These are phyloP conservation scores for Macquaria ambigua DNA, from an alignment of 2,113 vertebrate species.

Conservation along the genomic window DNA sequence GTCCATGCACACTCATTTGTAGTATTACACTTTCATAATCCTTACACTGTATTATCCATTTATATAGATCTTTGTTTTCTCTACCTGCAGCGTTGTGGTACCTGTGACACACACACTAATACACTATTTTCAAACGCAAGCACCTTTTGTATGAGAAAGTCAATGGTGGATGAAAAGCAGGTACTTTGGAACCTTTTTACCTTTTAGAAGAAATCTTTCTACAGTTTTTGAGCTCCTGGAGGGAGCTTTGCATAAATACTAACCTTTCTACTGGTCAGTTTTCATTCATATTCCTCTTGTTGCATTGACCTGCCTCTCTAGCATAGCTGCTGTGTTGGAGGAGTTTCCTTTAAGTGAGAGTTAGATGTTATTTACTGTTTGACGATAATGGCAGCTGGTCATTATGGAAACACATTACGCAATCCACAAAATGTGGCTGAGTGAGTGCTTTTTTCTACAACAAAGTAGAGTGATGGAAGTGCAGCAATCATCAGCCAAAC, in stretches of 20 bases:
- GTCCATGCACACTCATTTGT: neutral
- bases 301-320: too few species aligned
- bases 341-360: slow-evolving; percentile 17
- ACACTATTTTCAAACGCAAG: neutral
- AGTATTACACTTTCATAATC: neutral
- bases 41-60: neutral
- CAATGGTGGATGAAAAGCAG: neutral
- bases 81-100: neutral
- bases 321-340: neutral
- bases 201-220: too few species aligned
- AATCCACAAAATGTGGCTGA: slow-evolving; percentile 8
- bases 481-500: slow-evolving; percentile 13
- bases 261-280: too few species aligned
- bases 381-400: neutral
- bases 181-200: too few species aligned
- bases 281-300: too few species aligned
- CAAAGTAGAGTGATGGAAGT: slow-evolving; percentile 13
- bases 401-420: slow-evolving; percentile 31
- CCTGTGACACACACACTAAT: neutral
- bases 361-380: slow-evolving; percentile 3
- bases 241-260: too few species aligned
- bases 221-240: too few species aligned
- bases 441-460: slow-evolving; percentile 9
- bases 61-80: neutral
- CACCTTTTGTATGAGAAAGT: neutral